These are phyloP conservation scores for Copidosoma aretas DNA, from an alignment of 2,888 invertebrate genomes.

Conservation along the genomic window DNA sequence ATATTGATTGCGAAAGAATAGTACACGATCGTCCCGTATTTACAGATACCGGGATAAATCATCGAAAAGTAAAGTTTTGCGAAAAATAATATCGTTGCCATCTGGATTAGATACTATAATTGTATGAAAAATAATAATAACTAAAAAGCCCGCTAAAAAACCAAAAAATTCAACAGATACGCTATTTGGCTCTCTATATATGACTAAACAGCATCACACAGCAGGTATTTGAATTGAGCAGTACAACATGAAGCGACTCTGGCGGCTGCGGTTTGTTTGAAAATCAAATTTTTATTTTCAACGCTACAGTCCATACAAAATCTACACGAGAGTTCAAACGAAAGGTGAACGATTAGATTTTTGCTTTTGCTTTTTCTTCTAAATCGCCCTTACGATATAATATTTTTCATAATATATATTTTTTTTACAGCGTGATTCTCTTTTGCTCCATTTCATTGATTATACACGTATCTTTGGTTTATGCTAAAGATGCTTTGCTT, in stretches of 20 bases:
- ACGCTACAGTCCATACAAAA: conserved; percentile 56
- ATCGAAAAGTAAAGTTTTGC: no score
- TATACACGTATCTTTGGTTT: not conserved
- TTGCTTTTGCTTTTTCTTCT: conserved; percentile 7
- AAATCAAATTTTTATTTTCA: conserved; percentile 55
- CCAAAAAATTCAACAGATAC: not conserved
- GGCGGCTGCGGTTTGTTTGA: conserved; percentile 45
- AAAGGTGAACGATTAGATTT: conserved; percentile 29
- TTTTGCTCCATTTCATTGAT: not conserved
- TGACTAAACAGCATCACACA: not conserved
- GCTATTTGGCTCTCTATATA: no score
- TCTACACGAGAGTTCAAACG: conserved; percentile 50
- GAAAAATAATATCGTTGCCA: not conserved
- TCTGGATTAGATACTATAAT: not conserved
- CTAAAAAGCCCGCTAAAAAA: not conserved
- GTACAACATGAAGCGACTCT: not conserved
- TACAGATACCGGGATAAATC: no score
- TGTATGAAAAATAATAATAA: not conserved
- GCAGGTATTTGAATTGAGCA: not conserved
- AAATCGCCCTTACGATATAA: conserved; percentile 1
- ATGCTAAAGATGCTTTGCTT: not conserved
- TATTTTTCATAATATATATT: conserved; percentile 3
- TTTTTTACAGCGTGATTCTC: not conserved
- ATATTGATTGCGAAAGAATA: no score
- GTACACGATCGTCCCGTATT: no score